Conservation (phyloP, 2,113 vertebrate species). For the Sitta europaea region DNA sequence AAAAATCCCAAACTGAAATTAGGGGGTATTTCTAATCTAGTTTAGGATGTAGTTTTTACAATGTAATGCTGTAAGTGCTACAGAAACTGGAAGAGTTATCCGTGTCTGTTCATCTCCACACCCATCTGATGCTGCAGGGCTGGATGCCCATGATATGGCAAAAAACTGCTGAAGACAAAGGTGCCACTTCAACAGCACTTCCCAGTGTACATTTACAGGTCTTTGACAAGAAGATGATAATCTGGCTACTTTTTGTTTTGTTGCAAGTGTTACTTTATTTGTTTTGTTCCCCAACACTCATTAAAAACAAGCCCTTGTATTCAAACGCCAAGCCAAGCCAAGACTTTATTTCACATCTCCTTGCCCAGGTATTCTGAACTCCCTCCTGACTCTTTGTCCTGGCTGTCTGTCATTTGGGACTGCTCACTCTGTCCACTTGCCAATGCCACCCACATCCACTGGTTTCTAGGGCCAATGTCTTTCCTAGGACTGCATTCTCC, state of each 20-base stretch:
- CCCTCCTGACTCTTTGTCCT: not conserved
- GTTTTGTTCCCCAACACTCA: not conserved
- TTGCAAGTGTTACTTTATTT: not conserved
- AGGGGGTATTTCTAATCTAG: not conserved
- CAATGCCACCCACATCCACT: fast-evolving
- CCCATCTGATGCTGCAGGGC: not conserved
- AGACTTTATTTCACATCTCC: not conserved
- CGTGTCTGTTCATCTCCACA: not conserved
- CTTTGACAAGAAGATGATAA: not conserved
- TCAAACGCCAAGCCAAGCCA: not conserved
- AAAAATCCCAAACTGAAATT: not conserved
- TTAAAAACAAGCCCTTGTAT: not conserved
- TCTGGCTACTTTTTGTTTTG: not conserved
- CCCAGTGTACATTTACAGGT: not conserved
- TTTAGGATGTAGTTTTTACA: not conserved
- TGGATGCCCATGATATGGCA: fast-evolving
- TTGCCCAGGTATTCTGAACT: not conserved
- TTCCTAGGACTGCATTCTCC: not conserved
- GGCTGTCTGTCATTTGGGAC: not conserved
- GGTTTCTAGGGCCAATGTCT: not conserved
- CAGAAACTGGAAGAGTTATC: not conserved
- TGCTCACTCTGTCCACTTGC: not conserved
- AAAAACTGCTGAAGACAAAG: not conserved
- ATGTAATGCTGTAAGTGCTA: not conserved
- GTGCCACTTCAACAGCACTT: not conserved